phyloP scores from a whole-genome alignment of 2,797 vertebrate genomes.

The Amniataba percoides region DNA sequence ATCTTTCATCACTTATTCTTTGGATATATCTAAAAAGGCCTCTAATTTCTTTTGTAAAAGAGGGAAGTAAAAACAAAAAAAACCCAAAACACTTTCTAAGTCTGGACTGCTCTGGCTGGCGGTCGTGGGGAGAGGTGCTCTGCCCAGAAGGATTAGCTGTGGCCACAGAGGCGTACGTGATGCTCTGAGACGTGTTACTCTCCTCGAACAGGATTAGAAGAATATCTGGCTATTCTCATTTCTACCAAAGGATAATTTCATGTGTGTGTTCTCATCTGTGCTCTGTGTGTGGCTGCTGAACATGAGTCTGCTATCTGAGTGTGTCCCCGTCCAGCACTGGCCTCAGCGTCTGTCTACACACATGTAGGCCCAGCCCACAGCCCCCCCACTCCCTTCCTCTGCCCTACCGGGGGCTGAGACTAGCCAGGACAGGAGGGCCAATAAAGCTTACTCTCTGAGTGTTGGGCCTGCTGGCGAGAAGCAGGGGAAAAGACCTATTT shows the following conservation, averaged over 20 bases:
- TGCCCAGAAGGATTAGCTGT: conserved; percentile 61
- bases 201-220: conserved; percentile 65
- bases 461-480: conserved; percentile 69
- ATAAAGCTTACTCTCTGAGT: conserved; percentile 68
- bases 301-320: conserved; percentile 19
- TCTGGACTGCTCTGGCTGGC: not conserved
- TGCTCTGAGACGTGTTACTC: conserved; percentile 57
- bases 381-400: conserved; percentile 44
- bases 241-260: conserved; percentile 47
- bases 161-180: conserved; percentile 43
- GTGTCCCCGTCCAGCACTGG: conserved; percentile 22
- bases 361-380: conserved; percentile 14
- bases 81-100: not conserved
- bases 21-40: not conserved
- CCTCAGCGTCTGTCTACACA: conserved; percentile 28
- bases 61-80: not conserved
- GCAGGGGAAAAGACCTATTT: conserved; percentile 81
- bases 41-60: not conserved
- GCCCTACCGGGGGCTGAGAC: conserved; percentile 59
- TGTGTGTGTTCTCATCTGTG: conserved; percentile 60
- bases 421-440: conserved; percentile 73
- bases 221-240: conserved; percentile 76
- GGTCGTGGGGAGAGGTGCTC: conserved; percentile 18
- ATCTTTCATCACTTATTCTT: not conserved
- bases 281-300: conserved; percentile 62